Base-by-base conservation (phyloP, 2,797 vertebrate genomes). In the Leptoclinus maculatus region DNA sequence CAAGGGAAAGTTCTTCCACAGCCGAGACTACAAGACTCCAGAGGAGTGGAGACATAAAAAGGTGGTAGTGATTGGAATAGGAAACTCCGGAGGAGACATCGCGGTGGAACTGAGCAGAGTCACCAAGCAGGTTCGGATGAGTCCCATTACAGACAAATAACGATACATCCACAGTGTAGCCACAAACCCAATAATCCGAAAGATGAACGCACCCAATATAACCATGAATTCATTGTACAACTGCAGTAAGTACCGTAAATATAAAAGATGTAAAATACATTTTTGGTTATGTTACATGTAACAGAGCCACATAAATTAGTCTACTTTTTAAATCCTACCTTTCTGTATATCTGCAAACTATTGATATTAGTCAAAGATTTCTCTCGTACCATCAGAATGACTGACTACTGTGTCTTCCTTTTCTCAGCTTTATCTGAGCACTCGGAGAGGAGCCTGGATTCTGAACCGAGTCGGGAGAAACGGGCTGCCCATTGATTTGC, bases 31-130 rank as follows among this genome's bases (percentile, higher is more conserved):
- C 85, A 95, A 95, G 85, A 91, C 80, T 4, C 80, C 94, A 3
- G 93, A 95, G 39, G 83, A 93, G 47, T 96, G 95, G 93, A 88
- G 92, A 36, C 64, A 94, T 58, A 96, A 96, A 82, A 94, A 87
- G 71, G 95, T 49, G 29, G 84, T 96, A 0, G 94, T 96, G 69
- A 87, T 96, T 34, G 95, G 95, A 51, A 94, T 96, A 27, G 95
- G 95, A n/a, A 96, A 96, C 89, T 96, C 95, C 65, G 95, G 95
- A 74, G 93, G 92, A 29, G 95, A 95, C 84, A 89, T 95, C 2
- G 91, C 94, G 34, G 93, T 94, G 82, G 94, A 95, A 43, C 87
- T 95, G 71, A 96, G 94, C 92, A 88, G 92, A 88, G 75, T 93
- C 82, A 76, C 94, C 62, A 94, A 95, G 82, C 92, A 95, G 93